Evolutionary conservation across 1,140 invertebrate genomes (phyloP), one percentile per base, ranked within the genome.

Genomic region (Andricus grossulariae): DNA sequence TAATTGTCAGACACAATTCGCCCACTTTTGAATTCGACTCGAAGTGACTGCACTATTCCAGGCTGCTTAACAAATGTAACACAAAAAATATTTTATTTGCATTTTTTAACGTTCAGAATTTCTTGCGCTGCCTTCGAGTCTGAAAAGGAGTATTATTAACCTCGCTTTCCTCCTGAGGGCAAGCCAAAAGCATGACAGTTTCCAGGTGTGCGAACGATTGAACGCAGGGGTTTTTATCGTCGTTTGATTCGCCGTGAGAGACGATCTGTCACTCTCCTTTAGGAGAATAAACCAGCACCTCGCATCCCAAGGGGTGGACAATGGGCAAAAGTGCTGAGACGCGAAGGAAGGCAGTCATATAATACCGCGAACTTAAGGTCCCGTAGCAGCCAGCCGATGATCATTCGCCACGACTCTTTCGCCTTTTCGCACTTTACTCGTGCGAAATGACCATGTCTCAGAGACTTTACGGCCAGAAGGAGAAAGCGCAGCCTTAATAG

Each of bases 401-500:
- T 76, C 74, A 72, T 79, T 80, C 82, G 77, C 71, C 74, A 71
- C 78, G 74, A 80, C 78, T 78, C 74, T 80, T 80, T 72, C 52
- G 32, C 72, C 54, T 54, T 54, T 55, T 73, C 55, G 77, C 77
- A 74, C 74, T 83, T 83, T 81, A 77, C 79, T 81, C 77, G 79
- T 74, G 78, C 79, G 52, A 75, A 83, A 81, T 79, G 79, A 78
- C 77, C 77, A 74, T 79, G 77, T 76, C 76, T 76, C 74, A 81
- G 75, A 79, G 77, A 78, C 71, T 83, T 83, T 83, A 81, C 78
- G 80, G 81, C 57, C 57, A 55, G 50, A 75, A 73, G 74, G 74
- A 79, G 77, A 84, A 84, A 82, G 81, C 78, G 73, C 72, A 75
- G 80, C 77, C 83, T 82, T 83, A 82, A 84, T 83, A 84, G 80